phyloP scores from a whole-genome alignment of 2,888 invertebrate species.

The Perizoma affinitatum region DNA sequence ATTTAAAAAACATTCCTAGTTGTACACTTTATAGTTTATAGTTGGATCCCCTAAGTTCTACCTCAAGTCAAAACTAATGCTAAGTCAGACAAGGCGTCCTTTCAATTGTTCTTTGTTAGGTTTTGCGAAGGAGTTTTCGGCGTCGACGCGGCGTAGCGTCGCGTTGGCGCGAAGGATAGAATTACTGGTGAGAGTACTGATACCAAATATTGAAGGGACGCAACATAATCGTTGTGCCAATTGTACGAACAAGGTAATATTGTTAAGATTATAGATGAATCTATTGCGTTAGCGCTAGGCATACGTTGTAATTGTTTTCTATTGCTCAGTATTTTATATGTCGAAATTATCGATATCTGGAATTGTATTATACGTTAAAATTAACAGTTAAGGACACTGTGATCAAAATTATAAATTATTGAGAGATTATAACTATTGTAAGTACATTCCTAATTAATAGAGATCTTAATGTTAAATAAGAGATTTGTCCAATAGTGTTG shows the following conservation, averaged over 20 bases:
- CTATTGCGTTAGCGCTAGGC: slow-evolving; percentile 73
- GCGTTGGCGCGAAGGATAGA: slow-evolving; percentile 33
- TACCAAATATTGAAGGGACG: slow-evolving; percentile 79
- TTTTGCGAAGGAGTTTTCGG: slow-evolving; percentile 11
- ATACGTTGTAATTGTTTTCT: slow-evolving; percentile 78
- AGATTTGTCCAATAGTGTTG: slow-evolving; percentile 66
- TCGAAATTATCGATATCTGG: slow-evolving; percentile 71
- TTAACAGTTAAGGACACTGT: slow-evolving; percentile 83
- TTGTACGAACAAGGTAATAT: slow-evolving; percentile 77
- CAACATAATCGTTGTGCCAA: slow-evolving; percentile 76
- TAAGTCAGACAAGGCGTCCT: slow-evolving; percentile 74
- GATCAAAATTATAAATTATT: slow-evolving; percentile 84
- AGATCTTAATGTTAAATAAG: slow-evolving; percentile 73
- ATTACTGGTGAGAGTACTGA: slow-evolving; percentile 36
- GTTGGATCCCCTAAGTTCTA: slow-evolving; percentile 78
- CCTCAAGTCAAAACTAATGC: slow-evolving; percentile 78
- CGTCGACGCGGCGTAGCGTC: no score
- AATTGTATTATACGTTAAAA: slow-evolving; percentile 81
- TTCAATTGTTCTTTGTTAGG: slow-evolving; percentile 28
- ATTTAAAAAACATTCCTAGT: slow-evolving; percentile 80
- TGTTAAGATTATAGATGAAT: slow-evolving; percentile 77
- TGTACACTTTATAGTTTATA: slow-evolving; percentile 75
- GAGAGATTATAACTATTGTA: slow-evolving; percentile 82
- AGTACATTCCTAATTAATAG: slow-evolving; percentile 81
- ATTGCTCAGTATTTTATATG: slow-evolving; percentile 83